A percentile compares a stretch with the other conserved stretches of the same genome.
phyloP scores from a whole-genome alignment of 2,113 vertebrate species.

The Campylomormyrus numenius region DNA sequence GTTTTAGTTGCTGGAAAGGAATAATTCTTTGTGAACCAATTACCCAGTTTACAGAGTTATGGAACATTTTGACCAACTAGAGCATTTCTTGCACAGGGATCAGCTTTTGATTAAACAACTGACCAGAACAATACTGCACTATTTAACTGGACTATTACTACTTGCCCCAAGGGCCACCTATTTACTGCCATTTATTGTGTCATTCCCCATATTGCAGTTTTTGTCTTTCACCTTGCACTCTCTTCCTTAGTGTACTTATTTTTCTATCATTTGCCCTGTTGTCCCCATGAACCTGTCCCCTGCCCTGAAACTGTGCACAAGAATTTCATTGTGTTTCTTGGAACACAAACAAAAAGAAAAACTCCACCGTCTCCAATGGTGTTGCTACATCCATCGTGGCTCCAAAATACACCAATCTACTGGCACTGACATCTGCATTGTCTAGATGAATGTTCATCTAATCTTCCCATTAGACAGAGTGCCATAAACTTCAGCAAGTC shows the following conservation, averaged over 20 bases:
- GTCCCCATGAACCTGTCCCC: not conserved
- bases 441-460: not conserved
- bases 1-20: not conserved
- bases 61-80: not conserved
- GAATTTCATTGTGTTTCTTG: not conserved
- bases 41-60: not conserved
- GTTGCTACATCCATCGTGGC: not conserved
- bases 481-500: not conserved
- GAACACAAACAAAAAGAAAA: not conserved
- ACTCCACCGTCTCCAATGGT: not conserved
- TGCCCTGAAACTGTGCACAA: not conserved
- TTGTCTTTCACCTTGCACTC: not conserved
- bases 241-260: not conserved
- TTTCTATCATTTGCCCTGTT: not conserved
- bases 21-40: not conserved
- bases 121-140: not conserved
- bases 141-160: not conserved
- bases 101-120: not conserved
- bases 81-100: not conserved
- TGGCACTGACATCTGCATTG: not conserved
- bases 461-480: not conserved
- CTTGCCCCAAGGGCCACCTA: not conserved
- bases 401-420: not conserved
- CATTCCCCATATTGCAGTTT: not conserved
- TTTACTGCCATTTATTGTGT: not conserved